Evolutionary conservation across 2,797 vertebrate species (phyloP).

Genomic region (Euphonia xanthogaster): DNA sequence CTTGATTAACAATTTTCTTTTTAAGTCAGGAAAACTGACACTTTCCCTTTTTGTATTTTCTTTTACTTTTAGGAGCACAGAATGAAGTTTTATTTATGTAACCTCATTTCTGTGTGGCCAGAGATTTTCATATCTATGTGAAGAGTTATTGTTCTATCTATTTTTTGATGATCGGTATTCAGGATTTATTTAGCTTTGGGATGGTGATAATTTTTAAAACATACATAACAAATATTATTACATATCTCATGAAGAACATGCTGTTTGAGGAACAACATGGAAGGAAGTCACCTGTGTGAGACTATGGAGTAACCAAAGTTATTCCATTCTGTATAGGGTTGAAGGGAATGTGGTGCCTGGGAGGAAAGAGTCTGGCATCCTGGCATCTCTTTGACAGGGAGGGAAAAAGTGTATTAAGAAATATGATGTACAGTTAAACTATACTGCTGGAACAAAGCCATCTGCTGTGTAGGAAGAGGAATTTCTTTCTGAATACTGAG

Average conservation of each 20-base stretch:
- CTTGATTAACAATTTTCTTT: neutral
- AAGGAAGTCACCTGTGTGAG: neutral
- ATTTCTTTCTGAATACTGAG: neutral
- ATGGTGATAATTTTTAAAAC: neutral
- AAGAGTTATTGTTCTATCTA: neutral
- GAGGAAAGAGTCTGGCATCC: neutral
- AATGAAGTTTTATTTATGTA: neutral
- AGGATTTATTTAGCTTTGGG: neutral
- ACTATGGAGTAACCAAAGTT: neutral
- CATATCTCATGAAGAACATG: neutral
- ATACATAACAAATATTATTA: neutral
- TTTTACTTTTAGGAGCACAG: neutral
- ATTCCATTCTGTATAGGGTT: neutral
- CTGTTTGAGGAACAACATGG: neutral
- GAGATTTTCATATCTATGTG: neutral
- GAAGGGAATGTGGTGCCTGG: neutral
- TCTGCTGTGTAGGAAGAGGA: neutral
- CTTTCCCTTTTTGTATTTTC: neutral
- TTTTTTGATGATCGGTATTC: neutral
- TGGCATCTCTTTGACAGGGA: neutral
- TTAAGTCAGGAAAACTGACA: neutral
- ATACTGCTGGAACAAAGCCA: neutral
- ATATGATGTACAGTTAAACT: neutral
- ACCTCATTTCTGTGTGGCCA: neutral
- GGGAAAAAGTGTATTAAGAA: neutral